A percentile compares a stretch with the other conserved stretches of the same genome.
phyloP scores from a whole-genome alignment of 1,140 invertebrate genomes.

The Chionoecetes opilio region DNA sequence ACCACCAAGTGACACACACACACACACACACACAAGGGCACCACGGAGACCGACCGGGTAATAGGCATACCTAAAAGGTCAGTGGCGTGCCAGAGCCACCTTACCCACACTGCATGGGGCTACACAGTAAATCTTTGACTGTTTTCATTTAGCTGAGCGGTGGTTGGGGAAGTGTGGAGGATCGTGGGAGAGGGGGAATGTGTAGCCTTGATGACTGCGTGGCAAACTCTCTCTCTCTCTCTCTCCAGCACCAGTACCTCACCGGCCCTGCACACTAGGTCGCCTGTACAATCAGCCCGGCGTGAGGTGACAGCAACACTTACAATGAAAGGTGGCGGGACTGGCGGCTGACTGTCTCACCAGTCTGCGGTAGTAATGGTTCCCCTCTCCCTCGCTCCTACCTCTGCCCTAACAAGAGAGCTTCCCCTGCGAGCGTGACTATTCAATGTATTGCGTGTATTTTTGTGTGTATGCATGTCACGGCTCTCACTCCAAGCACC shows the following conservation, averaged over 20 bases:
- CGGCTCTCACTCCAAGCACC: not conserved
- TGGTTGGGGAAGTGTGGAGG: not conserved
- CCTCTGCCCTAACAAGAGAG: too few species aligned
- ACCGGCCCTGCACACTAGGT: not conserved
- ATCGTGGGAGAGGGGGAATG: not conserved
- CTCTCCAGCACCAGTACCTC: not conserved
- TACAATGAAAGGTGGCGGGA: too few species aligned
- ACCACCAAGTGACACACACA: not conserved
- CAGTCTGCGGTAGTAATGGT: too few species aligned
- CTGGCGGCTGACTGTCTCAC: too few species aligned
- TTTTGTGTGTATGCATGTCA: not conserved
- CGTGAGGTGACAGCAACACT: not conserved
- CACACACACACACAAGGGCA: not conserved
- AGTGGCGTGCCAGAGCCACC: not conserved
- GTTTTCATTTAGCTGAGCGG: not conserved
- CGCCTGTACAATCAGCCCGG: not conserved
- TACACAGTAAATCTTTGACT: not conserved
- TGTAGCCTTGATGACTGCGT: not conserved
- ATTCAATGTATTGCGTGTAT: not conserved
- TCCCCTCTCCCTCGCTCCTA: too few species aligned
- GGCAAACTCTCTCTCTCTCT: slow-evolving; percentile 52
- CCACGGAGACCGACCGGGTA: not conserved
- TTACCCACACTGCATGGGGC: not conserved
- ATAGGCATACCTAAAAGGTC: slow-evolving; percentile 13
- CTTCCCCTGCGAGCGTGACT: not conserved